Evolutionary conservation across 2,888 invertebrate species (phyloP).

Genomic region (Drosophila mimica): DNA sequence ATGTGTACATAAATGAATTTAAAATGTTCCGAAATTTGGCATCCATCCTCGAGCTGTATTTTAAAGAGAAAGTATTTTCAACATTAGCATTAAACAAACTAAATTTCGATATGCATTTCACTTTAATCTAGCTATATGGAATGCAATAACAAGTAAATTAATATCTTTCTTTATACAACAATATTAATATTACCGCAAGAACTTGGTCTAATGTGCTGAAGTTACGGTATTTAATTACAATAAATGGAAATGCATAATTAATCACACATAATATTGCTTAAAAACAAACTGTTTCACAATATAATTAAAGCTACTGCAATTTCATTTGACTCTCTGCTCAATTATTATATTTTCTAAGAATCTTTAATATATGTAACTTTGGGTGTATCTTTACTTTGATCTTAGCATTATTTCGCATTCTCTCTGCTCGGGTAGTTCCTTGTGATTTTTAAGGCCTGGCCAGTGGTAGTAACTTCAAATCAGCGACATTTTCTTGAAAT

Average conservation of each 20-base stretch:
- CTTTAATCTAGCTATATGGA: neutral
- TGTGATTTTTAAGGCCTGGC: slow-evolving; percentile 9
- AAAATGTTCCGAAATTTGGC: neutral
- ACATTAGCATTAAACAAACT: neutral
- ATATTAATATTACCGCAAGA: slow-evolving; percentile 2
- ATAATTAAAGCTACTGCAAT: slow-evolving; percentile 51
- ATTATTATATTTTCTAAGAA: slow-evolving; percentile 37
- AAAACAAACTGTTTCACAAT: slow-evolving; percentile 7
- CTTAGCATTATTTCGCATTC: slow-evolving; percentile 14
- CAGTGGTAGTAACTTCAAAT: slow-evolving; percentile 54
- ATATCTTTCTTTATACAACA: neutral
- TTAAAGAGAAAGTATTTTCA: neutral
- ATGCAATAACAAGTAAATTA: neutral
- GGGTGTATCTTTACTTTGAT: neutral
- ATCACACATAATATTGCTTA: slow-evolving; percentile 8
- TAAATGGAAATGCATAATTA: slow-evolving; percentile 8
- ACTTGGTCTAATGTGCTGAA: neutral
- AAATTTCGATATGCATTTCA: neutral
- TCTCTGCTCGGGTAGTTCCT: slow-evolving; percentile 3
- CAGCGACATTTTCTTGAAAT: slow-evolving; percentile 65
- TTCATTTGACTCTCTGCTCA: slow-evolving; percentile 42
- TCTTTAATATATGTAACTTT: slow-evolving; percentile 1
- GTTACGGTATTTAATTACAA: slow-evolving; percentile 4
- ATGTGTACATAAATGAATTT: neutral
- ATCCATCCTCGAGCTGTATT: neutral